These are phyloP conservation scores for Taenaris catops DNA, from an alignment of 2,888 invertebrate genomes.

Conservation along the genomic window DNA sequence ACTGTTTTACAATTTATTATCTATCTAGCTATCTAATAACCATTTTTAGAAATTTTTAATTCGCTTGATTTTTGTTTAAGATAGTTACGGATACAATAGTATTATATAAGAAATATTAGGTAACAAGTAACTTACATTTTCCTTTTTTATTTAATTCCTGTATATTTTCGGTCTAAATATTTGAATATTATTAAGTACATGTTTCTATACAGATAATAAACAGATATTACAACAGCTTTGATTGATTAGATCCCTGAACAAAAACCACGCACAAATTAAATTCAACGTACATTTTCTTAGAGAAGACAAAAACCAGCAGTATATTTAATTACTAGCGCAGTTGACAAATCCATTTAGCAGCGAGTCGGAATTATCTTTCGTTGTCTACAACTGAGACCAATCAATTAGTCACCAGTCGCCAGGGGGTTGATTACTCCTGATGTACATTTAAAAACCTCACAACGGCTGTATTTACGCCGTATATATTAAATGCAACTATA, in stretches of 20 bases:
- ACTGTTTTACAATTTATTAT: no score
- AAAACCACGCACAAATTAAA: constrained; percentile 36
- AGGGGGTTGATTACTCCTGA: constrained; percentile 60
- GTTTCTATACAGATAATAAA: neutral
- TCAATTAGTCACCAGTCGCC: constrained; percentile 60
- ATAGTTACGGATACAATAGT: no score
- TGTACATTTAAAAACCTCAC: constrained; percentile 34
- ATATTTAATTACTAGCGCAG: constrained; percentile 68
- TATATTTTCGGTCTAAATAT: no score
- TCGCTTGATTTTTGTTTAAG: no score
- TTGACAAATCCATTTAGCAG: constrained; percentile 73
- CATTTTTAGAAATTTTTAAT: no score
- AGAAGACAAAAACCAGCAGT: constrained; percentile 47
- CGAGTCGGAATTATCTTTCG: constrained; percentile 64
- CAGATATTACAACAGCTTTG: constrained; percentile 4
- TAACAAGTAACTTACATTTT: no score
- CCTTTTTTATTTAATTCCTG: no score
- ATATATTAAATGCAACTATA: constrained; percentile 2
- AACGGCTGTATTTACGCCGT: constrained; percentile 7
- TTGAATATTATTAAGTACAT: neutral
- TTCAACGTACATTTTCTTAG: constrained; percentile 32
- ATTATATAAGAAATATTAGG: no score
- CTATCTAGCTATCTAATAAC: no score
- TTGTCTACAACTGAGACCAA: constrained; percentile 69
- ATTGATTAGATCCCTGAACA: constrained; percentile 26